Percentiles rank a stretch among this genome's conserved stretches.
These are phyloP conservation scores for Heteromormyrus szaboi DNA, from an alignment of 2,797 vertebrate species.

Conservation along the genomic window DNA sequence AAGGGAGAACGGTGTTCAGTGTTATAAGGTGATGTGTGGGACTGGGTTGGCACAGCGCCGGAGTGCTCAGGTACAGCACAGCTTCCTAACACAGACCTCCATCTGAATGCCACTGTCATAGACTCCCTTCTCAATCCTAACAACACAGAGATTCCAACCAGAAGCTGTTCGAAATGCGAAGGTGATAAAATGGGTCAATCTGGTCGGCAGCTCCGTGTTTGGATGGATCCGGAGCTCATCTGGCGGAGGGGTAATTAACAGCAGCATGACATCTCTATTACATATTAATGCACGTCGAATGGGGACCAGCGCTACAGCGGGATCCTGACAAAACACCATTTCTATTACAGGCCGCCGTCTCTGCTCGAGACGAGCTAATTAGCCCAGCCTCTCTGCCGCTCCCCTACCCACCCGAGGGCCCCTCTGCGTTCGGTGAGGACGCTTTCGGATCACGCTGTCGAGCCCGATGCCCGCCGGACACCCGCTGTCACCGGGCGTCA, in stretches of 20 bases:
- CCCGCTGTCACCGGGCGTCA: background rate
- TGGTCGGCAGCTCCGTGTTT: background rate
- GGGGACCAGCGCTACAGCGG: background rate
- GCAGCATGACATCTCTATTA: conserved; percentile 11
- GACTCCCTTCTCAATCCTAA: background rate
- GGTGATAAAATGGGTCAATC: conserved; percentile 5
- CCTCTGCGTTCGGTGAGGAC: background rate
- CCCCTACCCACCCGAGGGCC: background rate
- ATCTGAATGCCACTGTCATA: background rate
- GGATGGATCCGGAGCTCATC: background rate
- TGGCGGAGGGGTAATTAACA: conserved; percentile 9
- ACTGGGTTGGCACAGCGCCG: background rate
- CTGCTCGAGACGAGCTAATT: conserved; percentile 15
- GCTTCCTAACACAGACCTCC: background rate
- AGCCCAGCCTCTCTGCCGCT: conserved; percentile 5
- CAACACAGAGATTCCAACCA: background rate
- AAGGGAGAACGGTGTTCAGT: background rate
- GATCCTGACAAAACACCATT: background rate
- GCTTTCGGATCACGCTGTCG: background rate
- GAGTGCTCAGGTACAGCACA: background rate
- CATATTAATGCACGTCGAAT: conserved; percentile 14
- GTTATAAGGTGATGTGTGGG: background rate
- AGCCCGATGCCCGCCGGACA: background rate
- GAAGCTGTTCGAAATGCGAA: background rate
- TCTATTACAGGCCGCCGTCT: conserved; percentile 9